Conservation (phyloP, 2,888 invertebrate genomes). For the Crocallis elinguaria region DNA sequence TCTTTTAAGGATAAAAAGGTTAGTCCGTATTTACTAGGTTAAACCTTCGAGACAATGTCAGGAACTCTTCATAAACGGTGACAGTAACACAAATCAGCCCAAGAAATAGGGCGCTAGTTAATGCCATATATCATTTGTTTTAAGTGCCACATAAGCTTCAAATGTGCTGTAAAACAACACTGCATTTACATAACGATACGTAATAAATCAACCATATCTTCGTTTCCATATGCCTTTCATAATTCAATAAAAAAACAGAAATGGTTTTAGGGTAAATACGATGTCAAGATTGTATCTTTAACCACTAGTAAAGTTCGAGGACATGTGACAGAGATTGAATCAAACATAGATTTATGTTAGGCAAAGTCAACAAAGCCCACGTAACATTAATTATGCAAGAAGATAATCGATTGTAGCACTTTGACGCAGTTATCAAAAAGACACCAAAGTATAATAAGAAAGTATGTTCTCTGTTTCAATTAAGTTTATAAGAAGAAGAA, state of each 20-base stretch:
- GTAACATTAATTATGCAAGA: background rate
- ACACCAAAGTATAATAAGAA: background rate
- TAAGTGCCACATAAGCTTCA: conserved; percentile 35
- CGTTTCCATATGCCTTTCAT: conserved; percentile 27
- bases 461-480: too few species aligned
- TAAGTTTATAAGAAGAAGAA: too few species aligned
- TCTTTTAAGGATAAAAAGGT: too few species aligned
- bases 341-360: background rate
- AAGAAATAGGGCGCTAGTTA: too few species aligned
- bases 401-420: background rate
- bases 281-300: conserved; percentile 6
- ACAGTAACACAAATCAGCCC: too few species aligned
- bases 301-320: conserved; percentile 5
- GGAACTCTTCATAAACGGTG: too few species aligned
- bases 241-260: conserved; percentile 38
- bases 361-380: background rate
- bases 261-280: conserved; percentile 16
- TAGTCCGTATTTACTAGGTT: too few species aligned
- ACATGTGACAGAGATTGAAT: conserved; percentile 13
- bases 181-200: conserved; percentile 49
- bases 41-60: too few species aligned
- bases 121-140: too few species aligned
- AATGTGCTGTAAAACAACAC: conserved; percentile 51
- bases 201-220: conserved; percentile 38
- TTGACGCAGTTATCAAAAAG: background rate